Evolutionary conservation across 64 coral and sea anemone genomes (phyloP).

Genomic region (Astreopora myriophthalma): DNA sequence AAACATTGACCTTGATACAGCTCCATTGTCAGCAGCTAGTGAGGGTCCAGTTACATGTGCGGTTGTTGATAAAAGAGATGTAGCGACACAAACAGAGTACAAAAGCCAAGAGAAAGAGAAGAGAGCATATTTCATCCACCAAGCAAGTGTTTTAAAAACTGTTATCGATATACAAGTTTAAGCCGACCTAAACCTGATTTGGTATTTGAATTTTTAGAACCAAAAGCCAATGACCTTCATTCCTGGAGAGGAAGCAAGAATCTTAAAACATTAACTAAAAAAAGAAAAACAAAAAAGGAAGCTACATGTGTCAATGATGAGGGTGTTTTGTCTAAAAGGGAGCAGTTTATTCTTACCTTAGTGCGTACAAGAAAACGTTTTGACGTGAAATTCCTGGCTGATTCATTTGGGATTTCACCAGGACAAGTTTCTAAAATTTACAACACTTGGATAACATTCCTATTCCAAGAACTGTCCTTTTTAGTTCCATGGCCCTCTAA

Average conservation of each 20-base stretch:
- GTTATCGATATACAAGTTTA: constrained; percentile 44
- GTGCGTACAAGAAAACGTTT: constrained; percentile 61
- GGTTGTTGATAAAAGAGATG: too few species aligned
- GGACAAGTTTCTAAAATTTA: constrained; percentile 58
- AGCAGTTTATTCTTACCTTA: constrained; percentile 45
- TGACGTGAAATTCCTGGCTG: constrained; percentile 47
- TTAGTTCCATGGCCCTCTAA: constrained; percentile 64
- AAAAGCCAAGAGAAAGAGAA: too few species aligned
- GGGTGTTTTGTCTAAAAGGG: neutral
- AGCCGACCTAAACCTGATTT: constrained; percentile 21
- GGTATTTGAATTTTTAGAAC: constrained; percentile 17
- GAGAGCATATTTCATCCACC: constrained; percentile 28
- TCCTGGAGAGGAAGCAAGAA: constrained; percentile 29
- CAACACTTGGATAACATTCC: constrained; percentile 65
- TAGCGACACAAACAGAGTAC: too few species aligned
- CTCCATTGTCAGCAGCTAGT: too few species aligned
- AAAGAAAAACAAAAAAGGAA: constrained; percentile 18
- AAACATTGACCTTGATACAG: too few species aligned
- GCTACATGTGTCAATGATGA: neutral
- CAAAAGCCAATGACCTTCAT: constrained; percentile 22
- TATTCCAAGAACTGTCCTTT: constrained; percentile 63
- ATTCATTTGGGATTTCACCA: neutral
- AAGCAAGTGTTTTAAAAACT: constrained; percentile 28
- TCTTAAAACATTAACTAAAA: neutral
- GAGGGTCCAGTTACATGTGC: too few species aligned